A percentile compares a stretch with the other conserved stretches of the same genome.
Conservation (phyloP, 2,888 invertebrate species). For the Yponomeuta plumbellus region DNA sequence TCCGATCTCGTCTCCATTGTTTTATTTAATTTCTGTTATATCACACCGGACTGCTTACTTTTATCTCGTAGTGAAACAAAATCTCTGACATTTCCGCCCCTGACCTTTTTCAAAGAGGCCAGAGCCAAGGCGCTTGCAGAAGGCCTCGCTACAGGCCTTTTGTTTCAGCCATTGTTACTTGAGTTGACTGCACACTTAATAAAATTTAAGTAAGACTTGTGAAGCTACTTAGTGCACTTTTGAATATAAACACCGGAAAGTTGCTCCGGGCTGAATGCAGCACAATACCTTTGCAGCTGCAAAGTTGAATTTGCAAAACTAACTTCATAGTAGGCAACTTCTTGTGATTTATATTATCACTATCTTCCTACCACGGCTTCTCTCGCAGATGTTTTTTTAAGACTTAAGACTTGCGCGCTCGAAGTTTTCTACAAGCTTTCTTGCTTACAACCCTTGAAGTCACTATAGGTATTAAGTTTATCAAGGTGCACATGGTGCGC, state of each 20-base stretch:
- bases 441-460: neutral
- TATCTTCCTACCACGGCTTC: constrained; percentile 4
- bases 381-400: constrained; percentile 1
- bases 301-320: constrained; percentile 16
- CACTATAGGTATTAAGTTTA: too few species aligned
- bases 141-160: constrained; percentile 8
- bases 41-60: neutral
- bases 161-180: constrained; percentile 12
- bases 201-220: constrained; percentile 34
- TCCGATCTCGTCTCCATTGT: neutral
- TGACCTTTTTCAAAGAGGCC: neutral
- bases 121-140: neutral
- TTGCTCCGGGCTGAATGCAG: constrained; percentile 20
- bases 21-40: neutral
- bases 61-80: neutral
- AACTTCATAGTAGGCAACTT: constrained; percentile 13
- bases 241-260: constrained; percentile 43
- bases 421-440: neutral
- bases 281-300: constrained; percentile 15
- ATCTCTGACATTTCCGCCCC: neutral
- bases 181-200: constrained; percentile 16
- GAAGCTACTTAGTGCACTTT: constrained; percentile 45
- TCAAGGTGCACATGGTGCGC: too few species aligned
- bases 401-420: neutral
- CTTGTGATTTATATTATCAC: constrained; percentile 14